Percentiles rank a stretch among this genome's conserved stretches.
phyloP scores from a whole-genome alignment of 2,797 vertebrate species.

The Eulemur albifrons region DNA sequence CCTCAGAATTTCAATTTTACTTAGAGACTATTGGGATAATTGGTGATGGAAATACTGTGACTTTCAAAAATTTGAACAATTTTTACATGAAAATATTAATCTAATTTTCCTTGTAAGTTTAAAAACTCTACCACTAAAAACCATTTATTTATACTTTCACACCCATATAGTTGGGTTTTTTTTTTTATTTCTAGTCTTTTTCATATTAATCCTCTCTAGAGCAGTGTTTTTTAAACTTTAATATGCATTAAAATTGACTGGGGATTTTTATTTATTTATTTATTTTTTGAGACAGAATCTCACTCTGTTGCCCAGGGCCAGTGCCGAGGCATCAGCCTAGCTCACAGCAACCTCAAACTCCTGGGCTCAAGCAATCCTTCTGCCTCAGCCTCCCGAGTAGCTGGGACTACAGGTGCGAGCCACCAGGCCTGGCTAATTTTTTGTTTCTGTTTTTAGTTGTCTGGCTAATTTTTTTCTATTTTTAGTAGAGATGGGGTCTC shows the following conservation, averaged over 20 bases:
- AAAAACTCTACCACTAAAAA: neutral
- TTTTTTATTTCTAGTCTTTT: neutral
- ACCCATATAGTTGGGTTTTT: neutral
- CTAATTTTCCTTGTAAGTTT: neutral
- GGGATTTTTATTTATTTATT: neutral
- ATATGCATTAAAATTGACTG: neutral
- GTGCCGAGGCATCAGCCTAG: too few relatives aligned
- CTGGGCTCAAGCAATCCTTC: too few relatives aligned
- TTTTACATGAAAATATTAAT: neutral
- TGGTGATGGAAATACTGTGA: neutral
- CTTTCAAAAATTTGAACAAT: neutral
- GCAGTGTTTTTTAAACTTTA: neutral
- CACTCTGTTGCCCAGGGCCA: too few relatives aligned
- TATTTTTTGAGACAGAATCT: too few relatives aligned
- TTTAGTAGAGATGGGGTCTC: too few relatives aligned
- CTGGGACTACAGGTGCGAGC: too few relatives aligned
- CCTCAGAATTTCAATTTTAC: neutral
- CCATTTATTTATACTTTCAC: neutral
- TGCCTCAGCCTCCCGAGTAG: too few relatives aligned
- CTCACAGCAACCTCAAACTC: too few relatives aligned
- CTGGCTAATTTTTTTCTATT: too few relatives aligned
- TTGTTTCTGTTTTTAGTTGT: too few relatives aligned
- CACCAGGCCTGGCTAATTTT: too few relatives aligned
- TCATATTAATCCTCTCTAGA: neutral
- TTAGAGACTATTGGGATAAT: neutral